Conservation (phyloP, 2,113 vertebrate genomes). For the Gulo gulo region DNA sequence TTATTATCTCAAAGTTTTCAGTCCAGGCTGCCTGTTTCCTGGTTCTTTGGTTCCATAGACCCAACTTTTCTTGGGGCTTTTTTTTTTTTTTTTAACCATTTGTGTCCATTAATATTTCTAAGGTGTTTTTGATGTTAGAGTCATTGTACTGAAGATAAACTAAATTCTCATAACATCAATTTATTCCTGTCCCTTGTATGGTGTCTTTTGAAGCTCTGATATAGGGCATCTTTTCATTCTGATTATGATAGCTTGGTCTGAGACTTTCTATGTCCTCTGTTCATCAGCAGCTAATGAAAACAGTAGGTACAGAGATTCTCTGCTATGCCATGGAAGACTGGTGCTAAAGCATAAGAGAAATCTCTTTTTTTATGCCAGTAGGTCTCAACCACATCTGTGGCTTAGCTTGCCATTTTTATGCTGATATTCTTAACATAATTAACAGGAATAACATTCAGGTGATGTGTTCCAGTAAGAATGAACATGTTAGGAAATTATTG, state of each 20-base stretch:
- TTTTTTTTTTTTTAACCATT: neutral
- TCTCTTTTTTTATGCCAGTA: neutral
- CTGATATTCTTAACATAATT: neutral
- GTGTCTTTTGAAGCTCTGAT: neutral
- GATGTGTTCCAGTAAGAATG: neutral
- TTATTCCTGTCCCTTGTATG: neutral
- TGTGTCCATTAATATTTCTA: neutral
- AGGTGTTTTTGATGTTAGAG: neutral
- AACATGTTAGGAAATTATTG: neutral
- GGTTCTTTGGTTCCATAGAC: neutral
- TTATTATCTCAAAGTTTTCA: neutral
- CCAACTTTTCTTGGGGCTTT: neutral
- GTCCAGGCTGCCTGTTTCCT: neutral
- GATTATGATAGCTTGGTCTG: neutral
- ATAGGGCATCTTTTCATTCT: neutral
- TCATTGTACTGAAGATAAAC: neutral
- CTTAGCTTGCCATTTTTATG: neutral
- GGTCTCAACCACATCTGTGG: neutral
- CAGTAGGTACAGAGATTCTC: neutral
- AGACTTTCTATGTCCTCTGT: neutral
- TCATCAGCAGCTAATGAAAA: neutral
- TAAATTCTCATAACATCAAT: neutral
- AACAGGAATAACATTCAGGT: neutral
- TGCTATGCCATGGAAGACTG: neutral
- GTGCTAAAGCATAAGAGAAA: neutral